Evolutionary conservation across 1,140 invertebrate genomes (phyloP), one percentile per base, ranked within the genome.

Genomic region (Drosophila grimshawi): DNA sequence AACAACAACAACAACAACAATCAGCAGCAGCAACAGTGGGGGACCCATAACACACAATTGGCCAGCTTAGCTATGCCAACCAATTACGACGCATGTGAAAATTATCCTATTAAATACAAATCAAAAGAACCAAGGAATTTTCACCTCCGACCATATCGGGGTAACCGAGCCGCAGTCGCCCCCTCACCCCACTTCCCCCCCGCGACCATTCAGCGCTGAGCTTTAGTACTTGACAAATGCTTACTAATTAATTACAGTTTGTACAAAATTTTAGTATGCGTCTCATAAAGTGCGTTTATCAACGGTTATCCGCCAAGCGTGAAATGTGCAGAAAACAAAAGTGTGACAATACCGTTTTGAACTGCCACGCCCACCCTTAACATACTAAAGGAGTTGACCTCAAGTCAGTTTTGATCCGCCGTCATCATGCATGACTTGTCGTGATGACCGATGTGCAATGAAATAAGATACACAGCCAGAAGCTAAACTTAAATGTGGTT

Each of bases 191-290:
- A 35, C 4, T 7, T 7, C 33, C 35, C 30, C 6, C 4, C 2
- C 5, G 27, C 45, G 37, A 45, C n/a, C 62, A 19, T 11, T 41
- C 32, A 49, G 11, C 43, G 43, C 37, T 5, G 10, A 70, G 56
- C 71, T 51, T 89, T 88, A 89, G 78, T 91, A 91, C 86, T 91
- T 91, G 90, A 91, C 90, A 91, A 91, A 91, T 91, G 90, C 80
- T 90, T 91, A 91, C 90, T 91, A 91, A 91, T 91, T 91, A 91
- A 91, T 91, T 91, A 91, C 90, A 91, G 90, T 91, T 91, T 91
- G 90, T 91, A 91, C 90, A 91, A 91, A 90, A 81, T 88, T 91
- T 91, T 91, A 91, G 90, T 91, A 86, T 75, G 75, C 85, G 60
- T 61, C 88, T 81, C 86, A 86, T 89, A 90, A 90, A 90, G 86